Percentiles rank a stretch among this genome's conserved stretches.
Conservation (phyloP, 2,888 invertebrate genomes). For the Priocnemis perturbator region DNA sequence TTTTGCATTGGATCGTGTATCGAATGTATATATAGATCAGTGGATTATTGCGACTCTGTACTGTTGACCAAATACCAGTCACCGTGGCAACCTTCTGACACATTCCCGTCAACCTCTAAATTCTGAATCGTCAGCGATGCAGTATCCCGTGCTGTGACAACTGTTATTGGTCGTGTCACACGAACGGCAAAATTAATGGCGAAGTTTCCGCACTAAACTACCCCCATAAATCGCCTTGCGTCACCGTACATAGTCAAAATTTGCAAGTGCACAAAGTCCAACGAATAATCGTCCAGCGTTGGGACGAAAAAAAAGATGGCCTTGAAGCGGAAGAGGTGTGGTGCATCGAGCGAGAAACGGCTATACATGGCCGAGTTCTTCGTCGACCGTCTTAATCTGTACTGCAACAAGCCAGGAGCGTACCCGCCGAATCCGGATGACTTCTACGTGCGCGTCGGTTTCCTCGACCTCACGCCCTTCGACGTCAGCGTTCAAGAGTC, state of each 20-base stretch:
- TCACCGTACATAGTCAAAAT: constrained; percentile 43
- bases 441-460: constrained; percentile 45
- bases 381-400: constrained; percentile 43
- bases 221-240: constrained; percentile 13
- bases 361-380: constrained; percentile 56
- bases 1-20: too few species aligned
- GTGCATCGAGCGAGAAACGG: constrained; percentile 33
- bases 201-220: constrained; percentile 13
- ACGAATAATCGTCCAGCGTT: neutral
- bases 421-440: constrained; percentile 21
- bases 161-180: neutral
- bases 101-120: constrained; percentile 21
- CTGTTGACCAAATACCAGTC: constrained; percentile 16
- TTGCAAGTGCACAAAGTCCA: constrained; percentile 15
- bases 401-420: constrained; percentile 2
- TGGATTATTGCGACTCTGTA: neutral
- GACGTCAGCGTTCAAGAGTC: constrained; percentile 34
- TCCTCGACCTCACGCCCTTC: constrained; percentile 54
- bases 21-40: too few species aligned
- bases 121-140: constrained; percentile 9
- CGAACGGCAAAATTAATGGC: constrained; percentile 52
- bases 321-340: constrained; percentile 3
- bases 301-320: constrained; percentile 28
- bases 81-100: constrained; percentile 27
- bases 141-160: too few species aligned